Percentiles rank a stretch among this genome's conserved stretches.
Evolutionary conservation across 1,140 invertebrate genomes (phyloP).

Genomic region (Drosophila obscura): DNA sequence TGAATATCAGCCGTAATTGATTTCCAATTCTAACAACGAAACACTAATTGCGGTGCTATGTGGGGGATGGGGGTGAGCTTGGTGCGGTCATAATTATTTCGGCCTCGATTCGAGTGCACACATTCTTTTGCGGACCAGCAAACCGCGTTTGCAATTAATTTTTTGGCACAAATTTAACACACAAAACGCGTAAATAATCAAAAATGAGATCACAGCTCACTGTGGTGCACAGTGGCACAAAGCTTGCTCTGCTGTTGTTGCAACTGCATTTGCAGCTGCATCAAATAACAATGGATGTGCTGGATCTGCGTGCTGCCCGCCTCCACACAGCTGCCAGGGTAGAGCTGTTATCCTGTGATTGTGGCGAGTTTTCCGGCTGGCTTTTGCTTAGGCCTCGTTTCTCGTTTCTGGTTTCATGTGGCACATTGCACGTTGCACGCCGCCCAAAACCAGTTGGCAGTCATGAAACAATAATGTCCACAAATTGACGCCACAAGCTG

Average conservation of each 20-base stretch:
- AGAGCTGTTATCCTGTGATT: constrained; percentile 60
- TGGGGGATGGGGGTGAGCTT: no score
- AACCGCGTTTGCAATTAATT: constrained; percentile 68
- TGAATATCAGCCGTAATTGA: constrained; percentile 28
- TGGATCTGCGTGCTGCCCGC: no score
- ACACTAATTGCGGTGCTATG: no score
- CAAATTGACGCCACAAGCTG: constrained; percentile 81
- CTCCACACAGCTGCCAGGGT: neutral
- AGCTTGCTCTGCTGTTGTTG: constrained; percentile 16
- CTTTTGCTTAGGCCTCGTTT: constrained; percentile 65
- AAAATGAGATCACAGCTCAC: constrained; percentile 68
- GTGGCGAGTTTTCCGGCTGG: constrained; percentile 63
- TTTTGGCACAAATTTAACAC: constrained; percentile 49
- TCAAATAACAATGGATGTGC: constrained; percentile 29
- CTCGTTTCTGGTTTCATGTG: constrained; percentile 20
- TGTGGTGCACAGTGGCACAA: constrained; percentile 4
- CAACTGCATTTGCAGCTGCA: constrained; percentile 25
- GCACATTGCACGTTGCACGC: no score
- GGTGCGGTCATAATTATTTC: constrained; percentile 9
- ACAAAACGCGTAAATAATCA: constrained; percentile 76
- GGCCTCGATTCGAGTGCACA: neutral
- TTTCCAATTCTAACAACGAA: neutral
- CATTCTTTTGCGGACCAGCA: constrained; percentile 25
- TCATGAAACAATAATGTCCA: constrained; percentile 81
- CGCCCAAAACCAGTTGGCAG: constrained; percentile 52